Percentiles rank a stretch among this genome's conserved stretches.
Evolutionary conservation across 2,888 invertebrate genomes (phyloP).

Genomic region (Heteromurus nitidus): DNA sequence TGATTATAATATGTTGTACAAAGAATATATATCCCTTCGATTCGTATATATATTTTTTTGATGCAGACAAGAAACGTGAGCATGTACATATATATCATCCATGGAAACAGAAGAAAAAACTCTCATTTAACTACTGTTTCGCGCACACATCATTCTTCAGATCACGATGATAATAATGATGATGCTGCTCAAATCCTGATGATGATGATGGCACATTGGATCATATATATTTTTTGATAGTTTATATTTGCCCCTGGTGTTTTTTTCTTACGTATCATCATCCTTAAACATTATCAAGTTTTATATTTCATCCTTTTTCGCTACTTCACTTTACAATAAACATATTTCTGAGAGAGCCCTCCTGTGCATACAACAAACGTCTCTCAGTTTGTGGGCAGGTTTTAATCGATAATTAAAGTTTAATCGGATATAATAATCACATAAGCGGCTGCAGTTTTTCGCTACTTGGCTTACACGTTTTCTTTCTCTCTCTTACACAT

Average conservation of each 20-base stretch:
- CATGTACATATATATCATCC: neutral
- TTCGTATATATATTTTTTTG: no score
- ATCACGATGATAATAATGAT: conserved; percentile 19
- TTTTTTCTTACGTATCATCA: conserved; percentile 17
- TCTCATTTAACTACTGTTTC: conserved; percentile 1
- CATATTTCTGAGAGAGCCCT: neutral
- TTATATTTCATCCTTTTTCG: conserved; percentile 28
- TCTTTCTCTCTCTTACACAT: neutral
- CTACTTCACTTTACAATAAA: conserved; percentile 37
- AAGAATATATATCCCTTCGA: no score
- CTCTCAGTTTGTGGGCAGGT: conserved; percentile 60
- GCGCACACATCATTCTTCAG: conserved; percentile 24
- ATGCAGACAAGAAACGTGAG: no score
- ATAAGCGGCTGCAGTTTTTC: conserved; percentile 63
- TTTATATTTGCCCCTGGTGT: conserved; percentile 52
- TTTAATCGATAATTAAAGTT: conserved; percentile 69
- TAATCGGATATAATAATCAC: conserved; percentile 67
- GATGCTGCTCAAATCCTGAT: conserved; percentile 10
- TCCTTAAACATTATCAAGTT: no score
- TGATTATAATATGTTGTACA: conserved; percentile 42
- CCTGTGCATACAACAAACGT: neutral
- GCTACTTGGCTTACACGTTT: conserved; percentile 62
- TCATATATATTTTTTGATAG: no score
- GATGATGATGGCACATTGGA: conserved; percentile 39
- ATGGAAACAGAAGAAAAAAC: neutral